phyloP scores from a whole-genome alignment of 2,888 invertebrate species.

The Epistrophe eligans region DNA sequence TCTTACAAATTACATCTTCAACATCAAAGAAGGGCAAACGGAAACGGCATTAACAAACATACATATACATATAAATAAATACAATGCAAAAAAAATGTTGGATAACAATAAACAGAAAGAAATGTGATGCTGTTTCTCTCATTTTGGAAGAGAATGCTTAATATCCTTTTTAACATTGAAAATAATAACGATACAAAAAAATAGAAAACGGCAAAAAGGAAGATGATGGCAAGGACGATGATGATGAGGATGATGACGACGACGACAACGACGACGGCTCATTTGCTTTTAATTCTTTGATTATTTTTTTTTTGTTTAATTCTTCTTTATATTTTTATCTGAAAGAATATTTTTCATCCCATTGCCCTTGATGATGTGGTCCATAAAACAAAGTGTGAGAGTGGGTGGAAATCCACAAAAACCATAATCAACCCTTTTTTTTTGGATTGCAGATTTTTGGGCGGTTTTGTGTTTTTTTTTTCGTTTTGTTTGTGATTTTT shows the following conservation, averaged over 20 bases:
- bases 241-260: constrained; percentile 18
- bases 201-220: background rate
- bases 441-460: constrained; percentile 33
- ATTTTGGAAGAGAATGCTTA: constrained; percentile 57
- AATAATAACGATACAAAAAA: background rate
- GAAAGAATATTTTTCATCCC: constrained; percentile 53
- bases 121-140: constrained; percentile 48
- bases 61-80: background rate
- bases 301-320: constrained; percentile 56
- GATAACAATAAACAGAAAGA: constrained; percentile 74
- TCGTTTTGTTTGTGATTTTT: constrained; percentile 36
- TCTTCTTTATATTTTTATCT: constrained; percentile 31
- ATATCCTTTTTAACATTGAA: constrained; percentile 63
- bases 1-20: constrained; percentile 75
- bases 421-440: constrained; percentile 75
- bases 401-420: constrained; percentile 68
- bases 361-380: constrained; percentile 28
- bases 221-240: constrained; percentile 48
- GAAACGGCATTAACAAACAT: constrained; percentile 67
- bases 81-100: constrained; percentile 38
- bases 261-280: constrained; percentile 51
- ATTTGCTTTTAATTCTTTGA: constrained; percentile 76
- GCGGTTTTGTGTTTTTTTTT: constrained; percentile 18
- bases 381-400: constrained; percentile 41
- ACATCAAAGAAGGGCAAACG: constrained; percentile 76